phyloP scores from a whole-genome alignment of 2,888 invertebrate species.

The Rhamnusium bicolor region DNA sequence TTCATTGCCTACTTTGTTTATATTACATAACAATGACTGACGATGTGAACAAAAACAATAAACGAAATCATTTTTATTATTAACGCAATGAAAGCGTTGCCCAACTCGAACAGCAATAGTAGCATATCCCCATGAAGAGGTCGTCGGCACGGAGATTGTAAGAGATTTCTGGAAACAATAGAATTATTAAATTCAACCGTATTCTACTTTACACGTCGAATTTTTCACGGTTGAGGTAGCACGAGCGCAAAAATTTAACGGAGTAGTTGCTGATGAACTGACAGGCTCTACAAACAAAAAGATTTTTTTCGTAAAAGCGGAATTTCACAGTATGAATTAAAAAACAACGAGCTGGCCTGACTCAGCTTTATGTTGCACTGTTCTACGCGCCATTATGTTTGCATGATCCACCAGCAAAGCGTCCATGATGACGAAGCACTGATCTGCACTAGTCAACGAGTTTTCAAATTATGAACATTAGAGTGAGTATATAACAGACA shows the following conservation, averaged over 20 bases:
- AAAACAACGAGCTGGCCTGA: slow-evolving; percentile 35
- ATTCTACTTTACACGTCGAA: slow-evolving; percentile 12
- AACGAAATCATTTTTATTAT: slow-evolving; percentile 14
- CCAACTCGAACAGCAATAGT: slow-evolving; percentile 10
- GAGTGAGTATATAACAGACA: slow-evolving; percentile 13
- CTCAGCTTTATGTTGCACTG: slow-evolving; percentile 37
- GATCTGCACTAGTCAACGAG: slow-evolving; percentile 36
- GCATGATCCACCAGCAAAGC: slow-evolving; percentile 39
- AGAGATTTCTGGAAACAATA: slow-evolving; percentile 23
- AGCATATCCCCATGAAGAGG: slow-evolving; percentile 21
- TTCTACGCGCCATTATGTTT: slow-evolving; percentile 36
- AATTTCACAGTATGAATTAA: slow-evolving; percentile 21
- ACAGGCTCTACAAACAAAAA: slow-evolving; percentile 39
- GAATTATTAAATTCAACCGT: slow-evolving; percentile 13
- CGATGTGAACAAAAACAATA: slow-evolving; percentile 6
- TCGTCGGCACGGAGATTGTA: slow-evolving; percentile 18
- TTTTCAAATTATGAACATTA: slow-evolving; percentile 34
- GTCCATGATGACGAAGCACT: slow-evolving; percentile 39
- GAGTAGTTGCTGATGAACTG: slow-evolving; percentile 40
- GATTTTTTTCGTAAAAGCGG: slow-evolving; percentile 38
- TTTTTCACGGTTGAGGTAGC: slow-evolving; percentile 35
- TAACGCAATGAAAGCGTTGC: slow-evolving; percentile 12
- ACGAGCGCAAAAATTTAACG: slow-evolving; percentile 36
- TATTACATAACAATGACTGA: slow-evolving; percentile 11
- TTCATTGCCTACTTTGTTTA: slow-evolving; percentile 4